phyloP scores from a whole-genome alignment of 2,888 invertebrate genomes.

The Poecilobothrus nobilitatus region DNA sequence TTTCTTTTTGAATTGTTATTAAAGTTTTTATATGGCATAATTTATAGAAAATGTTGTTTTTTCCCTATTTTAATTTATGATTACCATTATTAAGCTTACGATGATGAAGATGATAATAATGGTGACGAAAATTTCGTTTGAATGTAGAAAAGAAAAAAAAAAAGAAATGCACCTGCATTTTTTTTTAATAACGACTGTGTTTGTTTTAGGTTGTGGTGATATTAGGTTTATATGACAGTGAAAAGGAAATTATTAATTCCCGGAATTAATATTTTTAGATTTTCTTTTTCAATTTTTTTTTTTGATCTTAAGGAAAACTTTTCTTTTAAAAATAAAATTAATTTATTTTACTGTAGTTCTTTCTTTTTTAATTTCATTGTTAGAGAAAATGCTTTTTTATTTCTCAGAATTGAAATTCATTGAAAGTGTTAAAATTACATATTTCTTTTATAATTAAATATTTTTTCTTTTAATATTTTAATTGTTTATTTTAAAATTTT shows the following conservation, averaged over 20 bases:
- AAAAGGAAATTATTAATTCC: constrained; percentile 4
- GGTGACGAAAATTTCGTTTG: neutral
- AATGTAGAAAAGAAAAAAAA: neutral
- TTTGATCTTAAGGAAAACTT: neutral
- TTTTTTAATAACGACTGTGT: neutral
- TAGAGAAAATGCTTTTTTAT: no score
- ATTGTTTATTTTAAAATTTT: no score
- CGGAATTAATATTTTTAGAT: neutral
- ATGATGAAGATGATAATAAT: neutral
- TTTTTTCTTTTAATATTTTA: neutral
- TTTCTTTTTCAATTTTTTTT: neutral
- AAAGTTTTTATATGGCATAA: no score
- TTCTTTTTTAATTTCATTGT: no score
- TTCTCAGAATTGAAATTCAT: no score
- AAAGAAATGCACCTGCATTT: neutral
- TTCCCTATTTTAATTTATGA: constrained; percentile 1
- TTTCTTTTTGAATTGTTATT: no score
- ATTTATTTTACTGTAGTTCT: no score
- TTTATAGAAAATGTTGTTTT: neutral
- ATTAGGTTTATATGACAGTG: neutral
- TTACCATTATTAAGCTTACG: neutral
- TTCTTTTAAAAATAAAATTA: neutral
- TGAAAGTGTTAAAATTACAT: no score
- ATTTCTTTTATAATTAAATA: no score
- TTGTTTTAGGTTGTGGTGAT: neutral